Evolutionary conservation across 2,888 invertebrate genomes (phyloP), one percentile per base, ranked within the genome.

Genomic region (Andrena minutula): DNA sequence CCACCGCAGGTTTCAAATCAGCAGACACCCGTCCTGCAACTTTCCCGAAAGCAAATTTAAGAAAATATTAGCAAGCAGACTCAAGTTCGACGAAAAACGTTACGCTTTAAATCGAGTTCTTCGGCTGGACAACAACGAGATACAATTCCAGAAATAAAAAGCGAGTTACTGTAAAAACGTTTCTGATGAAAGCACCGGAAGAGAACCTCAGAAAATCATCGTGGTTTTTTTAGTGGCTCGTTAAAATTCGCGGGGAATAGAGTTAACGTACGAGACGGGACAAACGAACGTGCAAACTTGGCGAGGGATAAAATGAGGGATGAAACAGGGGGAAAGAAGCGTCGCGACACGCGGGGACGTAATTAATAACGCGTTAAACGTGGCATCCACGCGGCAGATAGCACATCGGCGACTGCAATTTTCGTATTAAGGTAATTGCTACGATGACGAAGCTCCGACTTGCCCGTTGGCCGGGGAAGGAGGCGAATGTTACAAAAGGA

Each of bases 361-460:
- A 65, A 77, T 65, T 41, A 41, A 41, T 65, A 60, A 49, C 65
- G 20, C 49, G 35, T 60, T 20, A 61, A 73, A 47, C 30, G 49
- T 20, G 16, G n/a, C 2, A 16, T 16, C n/a, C n/a, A 28, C 8
- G 26, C 47, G 60, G 26, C 32, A 26, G 20, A 28, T 41, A 32
- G 41, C 56, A 56, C 41, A 20, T 32, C 28, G 65, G 35, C 30
- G 77, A 32, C 49, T 53, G 56, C 23, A 76, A 84, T 80, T 64
- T 80, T 69, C 30, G n/a, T 70, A 58, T 73, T 58, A 60, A 60
- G 71, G 60, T 74, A 77, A 79, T 75, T 75, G 64, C 75, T 16
- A 47, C 49, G 58, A 60, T 47, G 75, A 70, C 68, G 68, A 32
- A 56, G 63, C 53, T 63, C 20, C n/a, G 61, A 60, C 49, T 73